These are phyloP conservation scores for Tanypteryx hageni DNA, from an alignment of 2,888 invertebrate species.

Conservation along the genomic window DNA sequence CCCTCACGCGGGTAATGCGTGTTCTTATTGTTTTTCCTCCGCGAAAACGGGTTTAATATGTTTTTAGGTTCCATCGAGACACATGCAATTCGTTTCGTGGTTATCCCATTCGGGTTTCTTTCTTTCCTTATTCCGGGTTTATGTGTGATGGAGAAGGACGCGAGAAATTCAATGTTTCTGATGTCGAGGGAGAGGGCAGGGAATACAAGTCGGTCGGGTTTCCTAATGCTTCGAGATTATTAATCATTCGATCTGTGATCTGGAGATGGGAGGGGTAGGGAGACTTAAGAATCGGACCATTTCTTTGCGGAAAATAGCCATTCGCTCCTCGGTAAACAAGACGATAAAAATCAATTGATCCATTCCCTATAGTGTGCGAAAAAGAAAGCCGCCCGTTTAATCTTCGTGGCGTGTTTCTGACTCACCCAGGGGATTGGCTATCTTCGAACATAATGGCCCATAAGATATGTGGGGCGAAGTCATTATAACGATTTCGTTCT, in stretches of 20 bases:
- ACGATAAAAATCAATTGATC: conserved; percentile 18
- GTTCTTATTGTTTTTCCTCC: not conserved
- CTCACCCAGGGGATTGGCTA: not conserved
- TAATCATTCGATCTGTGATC: not conserved
- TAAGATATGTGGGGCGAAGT: too few species aligned
- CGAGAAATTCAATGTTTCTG: not conserved
- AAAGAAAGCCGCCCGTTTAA: not conserved
- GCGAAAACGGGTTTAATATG: not conserved
- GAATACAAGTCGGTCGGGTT: not conserved
- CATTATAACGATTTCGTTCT: too few species aligned
- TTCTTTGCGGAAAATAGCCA: not conserved
- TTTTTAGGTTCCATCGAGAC: not conserved
- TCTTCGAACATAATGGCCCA: not conserved
- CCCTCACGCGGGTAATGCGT: not conserved
- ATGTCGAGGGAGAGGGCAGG: not conserved
- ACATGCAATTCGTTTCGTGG: not conserved
- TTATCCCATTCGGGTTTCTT: not conserved
- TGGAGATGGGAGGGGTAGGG: not conserved
- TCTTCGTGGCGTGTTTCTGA: not conserved
- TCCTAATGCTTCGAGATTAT: not conserved
- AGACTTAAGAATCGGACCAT: conserved; percentile 1
- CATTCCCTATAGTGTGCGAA: not conserved
- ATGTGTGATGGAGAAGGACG: not conserved
- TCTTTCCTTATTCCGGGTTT: not conserved
- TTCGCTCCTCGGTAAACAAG: not conserved